Percentiles rank a stretch among this genome's conserved stretches.
These are phyloP conservation scores for Stylophora pistillata DNA, from an alignment of 64 coral and sea anemone species.

Conservation along the genomic window DNA sequence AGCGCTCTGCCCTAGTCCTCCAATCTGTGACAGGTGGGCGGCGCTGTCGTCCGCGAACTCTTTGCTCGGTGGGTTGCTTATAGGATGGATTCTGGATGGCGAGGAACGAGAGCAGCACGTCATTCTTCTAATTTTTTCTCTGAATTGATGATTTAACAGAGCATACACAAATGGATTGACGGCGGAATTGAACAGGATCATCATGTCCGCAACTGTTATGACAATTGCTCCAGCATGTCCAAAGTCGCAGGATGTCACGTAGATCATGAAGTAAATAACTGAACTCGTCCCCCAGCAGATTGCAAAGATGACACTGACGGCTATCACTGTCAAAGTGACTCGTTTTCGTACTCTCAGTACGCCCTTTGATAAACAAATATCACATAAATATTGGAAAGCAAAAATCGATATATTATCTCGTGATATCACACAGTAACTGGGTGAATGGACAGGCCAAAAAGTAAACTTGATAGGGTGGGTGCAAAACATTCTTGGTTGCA, in stretches of 20 bases:
- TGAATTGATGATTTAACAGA: constrained; percentile 36
- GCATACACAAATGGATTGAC: constrained; percentile 59
- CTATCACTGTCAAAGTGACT: background rate
- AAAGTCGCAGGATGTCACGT: background rate
- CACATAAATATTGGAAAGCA: too few relatives aligned
- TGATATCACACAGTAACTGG: too few relatives aligned
- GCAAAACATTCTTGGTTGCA: too few relatives aligned
- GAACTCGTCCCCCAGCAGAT: background rate
- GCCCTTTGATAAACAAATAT: background rate
- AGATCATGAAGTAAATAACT: background rate
- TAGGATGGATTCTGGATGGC: background rate
- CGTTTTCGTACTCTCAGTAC: background rate
- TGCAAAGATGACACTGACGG: constrained; percentile 3
- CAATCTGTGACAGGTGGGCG: background rate
- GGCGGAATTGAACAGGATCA: constrained; percentile 27
- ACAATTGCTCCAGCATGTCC: too few relatives aligned
- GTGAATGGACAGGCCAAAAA: too few relatives aligned
- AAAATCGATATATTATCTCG: too few relatives aligned
- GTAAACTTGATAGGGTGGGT: too few relatives aligned
- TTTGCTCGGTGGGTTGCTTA: background rate
- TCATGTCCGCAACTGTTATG: background rate
- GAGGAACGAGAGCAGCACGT: background rate
- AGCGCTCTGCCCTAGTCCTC: too few relatives aligned
- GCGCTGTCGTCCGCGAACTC: background rate
- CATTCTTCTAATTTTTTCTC: background rate